Base-by-base conservation (phyloP, 2,113 vertebrate species). In the Emydura subglobosa region DNA sequence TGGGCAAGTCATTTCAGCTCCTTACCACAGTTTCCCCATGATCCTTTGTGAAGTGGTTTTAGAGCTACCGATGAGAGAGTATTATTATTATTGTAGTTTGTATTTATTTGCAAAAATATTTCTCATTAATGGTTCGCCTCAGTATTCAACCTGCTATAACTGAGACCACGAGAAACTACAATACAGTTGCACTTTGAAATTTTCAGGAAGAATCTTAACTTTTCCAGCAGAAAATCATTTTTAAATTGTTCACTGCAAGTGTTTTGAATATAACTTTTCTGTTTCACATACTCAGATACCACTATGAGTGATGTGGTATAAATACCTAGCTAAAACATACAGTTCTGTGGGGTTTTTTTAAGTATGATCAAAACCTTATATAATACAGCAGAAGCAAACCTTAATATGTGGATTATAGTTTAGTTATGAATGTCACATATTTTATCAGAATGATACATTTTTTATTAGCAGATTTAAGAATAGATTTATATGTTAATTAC, bases 391-490 rank as follows among this genome's bases (percentile, higher is more conserved):
- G 95, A 94, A 96, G 95, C 82, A 94, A 91, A 91, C 85, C 97
- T 97, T 95, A 96, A 97, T 95, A 94, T 93, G 89, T 95, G 87
- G 78, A 83, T 96, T 82, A 65, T 92, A 91, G 85, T 91, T 89
- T 92, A 94, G 92, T 97, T 93, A 91, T 93, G 94, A 92, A 94
- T 96, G 94, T 96, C 94, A 97, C 88, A 91, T 97, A 97, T 97
- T 97, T 97, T 97, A 97, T 96, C 96, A 96, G 72, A 86, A 91
- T 9, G 91, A 89, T 95, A 96, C 91, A 92, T 92, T 97, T 96
- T 97, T 97, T 97, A 97, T 97, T 97, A 97, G 91, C 95, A 96
- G 92, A 97, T 97, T 97, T 96, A 97, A 96, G 97, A 95, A 96
- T 95, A 96, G 95, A 97, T 97, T 94, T 97, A 93, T 94, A 97